These are phyloP conservation scores for Pangasius sanitwongsei DNA, from an alignment of 2,797 vertebrate species.

Conservation along the genomic window DNA sequence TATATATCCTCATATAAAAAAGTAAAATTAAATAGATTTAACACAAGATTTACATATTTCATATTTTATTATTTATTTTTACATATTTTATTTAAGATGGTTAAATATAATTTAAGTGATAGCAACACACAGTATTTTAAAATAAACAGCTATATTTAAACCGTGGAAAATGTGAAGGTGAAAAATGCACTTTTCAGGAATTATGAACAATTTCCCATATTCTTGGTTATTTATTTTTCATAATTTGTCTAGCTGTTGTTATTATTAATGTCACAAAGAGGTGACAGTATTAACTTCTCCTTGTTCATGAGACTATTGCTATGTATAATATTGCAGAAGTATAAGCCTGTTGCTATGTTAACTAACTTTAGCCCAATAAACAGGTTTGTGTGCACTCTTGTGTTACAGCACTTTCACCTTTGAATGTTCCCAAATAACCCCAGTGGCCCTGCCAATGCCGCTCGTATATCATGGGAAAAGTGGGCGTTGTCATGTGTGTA, in stretches of 20 bases:
- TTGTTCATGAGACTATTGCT: neutral
- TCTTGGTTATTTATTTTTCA: neutral
- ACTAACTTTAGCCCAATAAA: conserved; percentile 18
- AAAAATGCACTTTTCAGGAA: neutral
- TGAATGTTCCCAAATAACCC: conserved; percentile 20
- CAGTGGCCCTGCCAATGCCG: neutral
- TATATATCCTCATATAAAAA: neutral
- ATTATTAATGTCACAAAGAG: neutral
- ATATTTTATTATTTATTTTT: no score
- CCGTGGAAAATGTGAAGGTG: neutral
- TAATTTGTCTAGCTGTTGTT: neutral
- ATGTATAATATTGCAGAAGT: no score
- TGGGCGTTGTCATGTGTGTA: conserved; percentile 21
- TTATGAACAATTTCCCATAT: neutral
- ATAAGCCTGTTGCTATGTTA: neutral
- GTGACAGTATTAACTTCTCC: neutral
- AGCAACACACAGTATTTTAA: neutral
- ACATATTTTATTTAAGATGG: neutral
- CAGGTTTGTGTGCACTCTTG: neutral
- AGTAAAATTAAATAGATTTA: neutral
- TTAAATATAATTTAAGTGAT: neutral
- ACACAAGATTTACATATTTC: neutral
- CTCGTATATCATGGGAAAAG: conserved; percentile 31
- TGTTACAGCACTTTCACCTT: conserved; percentile 26
- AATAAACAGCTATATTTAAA: neutral